These are phyloP conservation scores for Cephus cinctus DNA, from an alignment of 1,140 invertebrate species.

Conservation along the genomic window DNA sequence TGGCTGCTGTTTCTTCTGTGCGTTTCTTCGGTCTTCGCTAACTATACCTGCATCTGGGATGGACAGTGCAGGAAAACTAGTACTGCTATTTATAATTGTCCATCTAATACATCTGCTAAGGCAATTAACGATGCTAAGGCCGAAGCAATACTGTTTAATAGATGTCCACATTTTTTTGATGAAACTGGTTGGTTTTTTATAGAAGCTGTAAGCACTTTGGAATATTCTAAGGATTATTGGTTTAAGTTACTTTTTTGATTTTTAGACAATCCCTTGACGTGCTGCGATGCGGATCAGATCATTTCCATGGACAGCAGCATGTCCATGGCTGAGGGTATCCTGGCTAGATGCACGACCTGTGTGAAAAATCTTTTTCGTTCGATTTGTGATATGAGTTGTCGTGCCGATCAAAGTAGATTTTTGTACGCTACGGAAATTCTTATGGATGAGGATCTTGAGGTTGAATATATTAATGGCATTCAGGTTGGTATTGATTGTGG, in stretches of 20 bases:
- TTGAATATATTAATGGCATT: conserved; percentile 8
- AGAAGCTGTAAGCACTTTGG: no score
- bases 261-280: conserved; percentile 41
- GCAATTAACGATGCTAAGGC: conserved; percentile 40
- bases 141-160: conserved; percentile 37
- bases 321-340: conserved; percentile 56
- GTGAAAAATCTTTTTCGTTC: conserved; percentile 58
- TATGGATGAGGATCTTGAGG: not conserved
- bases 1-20: no score
- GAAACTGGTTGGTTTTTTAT: conserved; percentile 38
- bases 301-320: conserved; percentile 50
- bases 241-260: conserved; percentile 6
- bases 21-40: conserved; percentile 1
- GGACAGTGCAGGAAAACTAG: conserved; percentile 48
- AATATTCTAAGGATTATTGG: no score
- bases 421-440: conserved; percentile 38
- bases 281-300: conserved; percentile 59
- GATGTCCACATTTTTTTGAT: conserved; percentile 54
- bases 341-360: conserved; percentile 64
- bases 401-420: conserved; percentile 59
- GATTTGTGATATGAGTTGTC: conserved; percentile 65
- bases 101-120: conserved; percentile 52
- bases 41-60: conserved; percentile 59
- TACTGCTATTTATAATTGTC: conserved; percentile 47
- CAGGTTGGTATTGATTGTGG: conserved; percentile 24